Percentiles rank a stretch among this genome's conserved stretches.
phyloP scores from a whole-genome alignment of 2,797 vertebrate species.

The Epinephelus coioides region DNA sequence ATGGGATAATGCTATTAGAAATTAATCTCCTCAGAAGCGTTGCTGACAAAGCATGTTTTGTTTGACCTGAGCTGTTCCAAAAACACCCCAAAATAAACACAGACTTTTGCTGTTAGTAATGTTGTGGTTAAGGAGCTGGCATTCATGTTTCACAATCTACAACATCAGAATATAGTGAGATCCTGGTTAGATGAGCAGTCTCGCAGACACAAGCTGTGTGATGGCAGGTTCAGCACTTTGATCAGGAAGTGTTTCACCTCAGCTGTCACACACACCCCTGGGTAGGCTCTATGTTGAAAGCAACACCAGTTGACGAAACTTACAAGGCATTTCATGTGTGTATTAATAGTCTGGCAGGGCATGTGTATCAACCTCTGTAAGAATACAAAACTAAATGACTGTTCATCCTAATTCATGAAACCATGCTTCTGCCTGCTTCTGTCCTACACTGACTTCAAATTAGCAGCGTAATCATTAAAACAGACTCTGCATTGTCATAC shows the following conservation, averaged over 20 bases:
- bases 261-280: constrained; percentile 16
- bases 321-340: background rate
- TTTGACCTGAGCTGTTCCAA: constrained; percentile 20
- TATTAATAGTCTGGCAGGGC: constrained; percentile 3
- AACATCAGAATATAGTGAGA: constrained; percentile 6
- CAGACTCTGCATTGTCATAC: background rate
- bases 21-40: constrained; percentile 15
- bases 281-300: background rate
- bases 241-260: constrained; percentile 7
- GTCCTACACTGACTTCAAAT: background rate
- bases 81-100: constrained; percentile 10
- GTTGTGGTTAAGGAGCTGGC: background rate
- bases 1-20: constrained; percentile 14
- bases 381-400: background rate
- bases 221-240: constrained; percentile 21
- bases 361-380: constrained; percentile 4
- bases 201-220: background rate
- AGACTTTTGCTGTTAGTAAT: background rate
- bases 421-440: background rate
- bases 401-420: background rate
- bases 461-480: background rate
- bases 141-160: background rate
- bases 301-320: constrained; percentile 1
- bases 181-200: constrained; percentile 4
- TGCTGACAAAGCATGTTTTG: constrained; percentile 27